phyloP scores from a whole-genome alignment of 2,113 vertebrate genomes.

The Talpa occidentalis region DNA sequence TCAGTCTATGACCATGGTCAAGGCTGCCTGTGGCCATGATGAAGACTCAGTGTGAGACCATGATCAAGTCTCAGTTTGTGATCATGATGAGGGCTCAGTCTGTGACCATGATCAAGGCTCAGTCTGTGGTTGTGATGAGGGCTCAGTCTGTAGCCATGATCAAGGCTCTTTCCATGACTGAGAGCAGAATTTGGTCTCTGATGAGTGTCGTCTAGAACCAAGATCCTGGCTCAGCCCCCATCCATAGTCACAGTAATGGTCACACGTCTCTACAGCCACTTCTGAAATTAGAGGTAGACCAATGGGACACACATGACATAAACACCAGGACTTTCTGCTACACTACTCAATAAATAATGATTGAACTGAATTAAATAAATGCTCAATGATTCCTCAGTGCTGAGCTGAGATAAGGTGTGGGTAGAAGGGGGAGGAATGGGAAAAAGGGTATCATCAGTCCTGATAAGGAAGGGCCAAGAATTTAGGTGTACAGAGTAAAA shows the following conservation, averaged over 20 bases:
- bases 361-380: background rate
- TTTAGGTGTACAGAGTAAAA: background rate
- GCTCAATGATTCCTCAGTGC: background rate
- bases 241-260: background rate
- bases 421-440: background rate
- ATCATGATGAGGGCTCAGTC: background rate
- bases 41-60: background rate
- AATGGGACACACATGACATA: background rate
- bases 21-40: background rate
- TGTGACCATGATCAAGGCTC: background rate
- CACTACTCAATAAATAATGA: background rate
- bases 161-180: too few relatives aligned
- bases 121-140: background rate
- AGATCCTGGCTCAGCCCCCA: background rate
- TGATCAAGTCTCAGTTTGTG: background rate
- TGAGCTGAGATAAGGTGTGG: background rate
- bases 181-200: background rate
- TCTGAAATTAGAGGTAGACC: background rate
- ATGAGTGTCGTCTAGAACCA: background rate
- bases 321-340: background rate
- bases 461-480: background rate
- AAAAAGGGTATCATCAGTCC: background rate
- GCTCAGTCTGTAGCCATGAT: background rate
- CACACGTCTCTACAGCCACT: background rate
- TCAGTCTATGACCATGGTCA: background rate